These are phyloP conservation scores for Diplolepis rosae DNA, from an alignment of 2,888 invertebrate species.

Conservation along the genomic window DNA sequence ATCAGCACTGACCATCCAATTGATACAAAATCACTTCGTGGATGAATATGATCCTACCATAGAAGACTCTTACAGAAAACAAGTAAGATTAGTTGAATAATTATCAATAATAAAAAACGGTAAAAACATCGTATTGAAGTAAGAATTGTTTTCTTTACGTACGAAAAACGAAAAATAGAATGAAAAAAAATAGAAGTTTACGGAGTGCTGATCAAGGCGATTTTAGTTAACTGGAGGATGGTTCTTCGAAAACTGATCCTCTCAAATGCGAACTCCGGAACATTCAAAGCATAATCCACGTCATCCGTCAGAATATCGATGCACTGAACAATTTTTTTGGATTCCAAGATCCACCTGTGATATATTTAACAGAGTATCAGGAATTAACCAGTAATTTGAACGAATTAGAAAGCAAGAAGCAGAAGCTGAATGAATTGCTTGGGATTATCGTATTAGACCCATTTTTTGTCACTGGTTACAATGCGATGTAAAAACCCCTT, in stretches of 20 bases:
- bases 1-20: conserved; percentile 97
- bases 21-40: conserved; percentile 97
- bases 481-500: no score
- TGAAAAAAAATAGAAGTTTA: no score
- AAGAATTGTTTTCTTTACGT: background rate
- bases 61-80: conserved; percentile 98
- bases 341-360: conserved; percentile 92
- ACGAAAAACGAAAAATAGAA: no score
- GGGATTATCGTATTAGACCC: no score
- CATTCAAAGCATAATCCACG: conserved; percentile 93
- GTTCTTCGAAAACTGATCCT: conserved; percentile 66
- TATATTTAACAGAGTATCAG: conserved; percentile 94
- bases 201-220: conserved; percentile 61
- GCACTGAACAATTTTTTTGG: conserved; percentile 95
- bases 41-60: conserved; percentile 99
- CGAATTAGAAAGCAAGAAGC: conserved; percentile 90
- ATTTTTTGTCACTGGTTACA: no score
- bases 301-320: conserved; percentile 95
- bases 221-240: conserved; percentile 66
- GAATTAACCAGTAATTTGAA: conserved; percentile 94
- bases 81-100: conserved; percentile 78
- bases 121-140: background rate
- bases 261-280: conserved; percentile 84
- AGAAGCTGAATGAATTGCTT: conserved; percentile 86
- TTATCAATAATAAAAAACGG: background rate